Percentiles rank a stretch among this genome's conserved stretches.
These are phyloP conservation scores for Leptinotarsa haldemani DNA, from an alignment of 2,888 invertebrate genomes.

Conservation along the genomic window DNA sequence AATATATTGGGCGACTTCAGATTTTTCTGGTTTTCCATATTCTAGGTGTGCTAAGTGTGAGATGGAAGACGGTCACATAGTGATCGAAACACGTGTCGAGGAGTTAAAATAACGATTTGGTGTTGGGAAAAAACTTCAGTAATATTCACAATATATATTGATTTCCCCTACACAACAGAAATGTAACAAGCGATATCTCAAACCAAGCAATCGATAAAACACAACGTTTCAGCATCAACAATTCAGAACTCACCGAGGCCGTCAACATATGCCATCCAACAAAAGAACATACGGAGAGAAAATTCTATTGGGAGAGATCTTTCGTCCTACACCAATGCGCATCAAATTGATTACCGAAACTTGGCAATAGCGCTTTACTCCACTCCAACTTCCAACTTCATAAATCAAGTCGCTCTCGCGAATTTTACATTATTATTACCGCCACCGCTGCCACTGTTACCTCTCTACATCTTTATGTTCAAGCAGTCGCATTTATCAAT, in stretches of 20 bases:
- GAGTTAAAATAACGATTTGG: too few species aligned
- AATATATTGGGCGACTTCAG: too few species aligned
- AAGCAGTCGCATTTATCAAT: conserved; percentile 45
- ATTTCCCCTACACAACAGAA: too few species aligned
- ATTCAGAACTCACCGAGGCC: background rate
- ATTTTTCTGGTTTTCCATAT: too few species aligned
- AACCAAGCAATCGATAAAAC: background rate
- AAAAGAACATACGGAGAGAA: conserved; percentile 1
- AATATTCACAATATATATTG: too few species aligned
- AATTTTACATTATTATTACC: conserved; percentile 49
- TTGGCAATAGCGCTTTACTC: conserved; percentile 28
- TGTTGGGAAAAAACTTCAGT: too few species aligned
- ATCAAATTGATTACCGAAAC: conserved; percentile 8
- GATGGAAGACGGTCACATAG: too few species aligned
- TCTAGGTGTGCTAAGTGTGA: too few species aligned
- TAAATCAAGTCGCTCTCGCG: conserved; percentile 48
- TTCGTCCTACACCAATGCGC: background rate
- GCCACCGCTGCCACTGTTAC: conserved; percentile 42
- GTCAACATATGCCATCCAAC: background rate
- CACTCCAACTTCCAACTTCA: conserved; percentile 42
- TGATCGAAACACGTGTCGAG: too few species aligned
- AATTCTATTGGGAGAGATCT: background rate
- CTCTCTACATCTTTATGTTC: conserved; percentile 43
- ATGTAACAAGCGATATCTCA: too few species aligned
- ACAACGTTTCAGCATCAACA: background rate